Base-by-base conservation (phyloP, 64 coral and sea anemone species). In the Pachyseris speciosa region DNA sequence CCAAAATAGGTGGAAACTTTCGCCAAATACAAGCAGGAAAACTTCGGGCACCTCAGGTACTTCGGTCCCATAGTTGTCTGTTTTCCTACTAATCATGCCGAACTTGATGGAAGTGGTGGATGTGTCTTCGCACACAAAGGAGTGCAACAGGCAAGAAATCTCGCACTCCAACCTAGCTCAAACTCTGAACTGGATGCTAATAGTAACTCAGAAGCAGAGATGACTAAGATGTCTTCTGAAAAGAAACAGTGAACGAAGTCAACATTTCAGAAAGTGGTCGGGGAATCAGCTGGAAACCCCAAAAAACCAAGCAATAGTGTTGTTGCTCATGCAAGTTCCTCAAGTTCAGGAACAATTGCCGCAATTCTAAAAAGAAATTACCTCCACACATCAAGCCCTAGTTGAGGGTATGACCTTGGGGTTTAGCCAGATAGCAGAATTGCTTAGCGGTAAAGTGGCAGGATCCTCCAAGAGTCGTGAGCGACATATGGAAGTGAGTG, bases 401-500 rank as follows among this genome's bases (percentile, higher is more conserved):
- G 58, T 61, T 61, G 32, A 68, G 33, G 65, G 65, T 36, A 68
- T 36, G 65, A 68, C 65, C 28, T 68, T 12, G 8, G 65, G 65
- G 1, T 68, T 68, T 68, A 68, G 65, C 65, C 65, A 33, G 65
- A 68, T 68, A 68, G 28, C 65, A 68, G 33, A 68, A 68, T 68
- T 68, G 65, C 65, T 68, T 26, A 68, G 31, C 33, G 65, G 27
- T 68, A 36, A 68, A 9, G 33, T 29, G 32, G 16, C 11, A 26
- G 65, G 12, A 68, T 13, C 25, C 25, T 68, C 65, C 32, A 31
- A 13, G 0, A 36, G 28, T 68, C 65, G 32, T 68, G 16, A 68
- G 27, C 65, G 8, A 68, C 65, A 68, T 68, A 29, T 34, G 1
- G 65, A 68, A 29, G 28, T 33, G 65, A 36, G 33, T 68, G 3